Evolutionary conservation across 2,797 vertebrate species (phyloP).

Genomic region (Euthynnus affinis): DNA sequence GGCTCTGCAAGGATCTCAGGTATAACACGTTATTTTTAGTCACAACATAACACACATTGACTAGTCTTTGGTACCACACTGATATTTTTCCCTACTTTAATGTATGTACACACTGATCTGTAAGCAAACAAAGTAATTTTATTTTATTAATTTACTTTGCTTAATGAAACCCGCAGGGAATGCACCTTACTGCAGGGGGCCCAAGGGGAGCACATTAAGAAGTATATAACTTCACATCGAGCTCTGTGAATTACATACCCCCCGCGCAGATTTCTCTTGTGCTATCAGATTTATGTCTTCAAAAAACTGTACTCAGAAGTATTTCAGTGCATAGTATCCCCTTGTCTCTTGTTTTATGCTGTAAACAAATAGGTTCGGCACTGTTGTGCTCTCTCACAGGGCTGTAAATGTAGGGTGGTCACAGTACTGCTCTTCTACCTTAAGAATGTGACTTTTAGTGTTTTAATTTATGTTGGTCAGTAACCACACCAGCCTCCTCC

Average conservation of each 20-base stretch:
- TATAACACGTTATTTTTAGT: slow-evolving; percentile 59
- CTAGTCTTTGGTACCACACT: not conserved
- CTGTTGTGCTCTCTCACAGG: slow-evolving; percentile 37
- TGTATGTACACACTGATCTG: slow-evolving; percentile 23
- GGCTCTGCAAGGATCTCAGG: slow-evolving; percentile 86
- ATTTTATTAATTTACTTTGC: slow-evolving; percentile 50
- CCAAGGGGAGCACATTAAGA: slow-evolving; percentile 57
- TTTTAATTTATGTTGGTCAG: slow-evolving; percentile 53
- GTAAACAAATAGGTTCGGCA: slow-evolving; percentile 44
- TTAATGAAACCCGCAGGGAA: slow-evolving; percentile 58
- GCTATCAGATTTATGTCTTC: slow-evolving; percentile 59
- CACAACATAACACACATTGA: not conserved
- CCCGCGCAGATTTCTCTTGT: slow-evolving; percentile 22
- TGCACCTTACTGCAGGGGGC: slow-evolving; percentile 27
- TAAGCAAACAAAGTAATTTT: slow-evolving; percentile 48
- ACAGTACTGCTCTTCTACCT: slow-evolving; percentile 3
- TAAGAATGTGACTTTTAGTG: slow-evolving; percentile 56
- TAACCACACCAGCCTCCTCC: not conserved
- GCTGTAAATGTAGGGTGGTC: slow-evolving; percentile 8
- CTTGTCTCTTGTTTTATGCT: slow-evolving; percentile 27
- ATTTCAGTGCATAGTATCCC: slow-evolving; percentile 23
- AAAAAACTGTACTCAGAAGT: slow-evolving; percentile 32
- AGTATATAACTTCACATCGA: slow-evolving; percentile 40
- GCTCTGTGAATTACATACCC: slow-evolving; percentile 42
- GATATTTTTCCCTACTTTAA: slow-evolving; percentile 5